Percentiles rank a stretch among this genome's conserved stretches.
phyloP scores from a whole-genome alignment of 2,888 invertebrate species.

The Dolomedes plantarius region DNA sequence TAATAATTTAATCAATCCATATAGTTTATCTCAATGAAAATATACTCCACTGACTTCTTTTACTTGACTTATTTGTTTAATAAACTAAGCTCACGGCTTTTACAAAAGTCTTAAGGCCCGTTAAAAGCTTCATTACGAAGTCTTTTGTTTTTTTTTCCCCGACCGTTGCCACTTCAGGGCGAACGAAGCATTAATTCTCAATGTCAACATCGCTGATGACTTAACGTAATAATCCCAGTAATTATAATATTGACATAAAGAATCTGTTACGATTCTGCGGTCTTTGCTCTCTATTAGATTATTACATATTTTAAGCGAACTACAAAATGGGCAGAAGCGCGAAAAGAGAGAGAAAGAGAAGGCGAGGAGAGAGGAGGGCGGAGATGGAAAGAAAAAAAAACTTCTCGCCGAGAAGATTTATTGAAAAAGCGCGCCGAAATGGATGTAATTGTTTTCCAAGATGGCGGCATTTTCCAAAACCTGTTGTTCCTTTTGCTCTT shows the following conservation, averaged over 20 bases:
- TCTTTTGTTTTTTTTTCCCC: constrained; percentile 30
- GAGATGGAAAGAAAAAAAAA: constrained; percentile 17
- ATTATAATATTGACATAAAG: constrained; percentile 72
- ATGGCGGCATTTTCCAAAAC: constrained; percentile 46
- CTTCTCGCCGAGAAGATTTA: constrained; percentile 48
- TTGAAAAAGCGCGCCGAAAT: constrained; percentile 61
- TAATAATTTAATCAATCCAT: constrained; percentile 66
- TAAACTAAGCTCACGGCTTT: constrained; percentile 59
- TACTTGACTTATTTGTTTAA: constrained; percentile 61
- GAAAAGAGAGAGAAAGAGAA: background rate
- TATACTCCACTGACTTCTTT: constrained; percentile 38
- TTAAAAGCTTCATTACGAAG: constrained; percentile 69
- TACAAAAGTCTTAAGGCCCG: constrained; percentile 66
- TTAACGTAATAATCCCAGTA: constrained; percentile 71
- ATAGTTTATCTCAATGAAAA: constrained; percentile 62
- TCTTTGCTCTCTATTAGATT: constrained; percentile 66
- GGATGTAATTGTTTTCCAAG: constrained; percentile 66
- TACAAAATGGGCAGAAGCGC: constrained; percentile 58
- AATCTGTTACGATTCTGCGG: constrained; percentile 69
- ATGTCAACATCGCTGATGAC: constrained; percentile 70
- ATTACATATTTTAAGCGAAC: constrained; percentile 65
- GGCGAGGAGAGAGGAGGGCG: background rate
- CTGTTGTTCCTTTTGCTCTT: constrained; percentile 53
- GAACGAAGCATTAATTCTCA: constrained; percentile 68
- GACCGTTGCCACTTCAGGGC: constrained; percentile 44